Evolutionary conservation across 1,140 invertebrate genomes (phyloP).

Genomic region (Calycopis cecrops): DNA sequence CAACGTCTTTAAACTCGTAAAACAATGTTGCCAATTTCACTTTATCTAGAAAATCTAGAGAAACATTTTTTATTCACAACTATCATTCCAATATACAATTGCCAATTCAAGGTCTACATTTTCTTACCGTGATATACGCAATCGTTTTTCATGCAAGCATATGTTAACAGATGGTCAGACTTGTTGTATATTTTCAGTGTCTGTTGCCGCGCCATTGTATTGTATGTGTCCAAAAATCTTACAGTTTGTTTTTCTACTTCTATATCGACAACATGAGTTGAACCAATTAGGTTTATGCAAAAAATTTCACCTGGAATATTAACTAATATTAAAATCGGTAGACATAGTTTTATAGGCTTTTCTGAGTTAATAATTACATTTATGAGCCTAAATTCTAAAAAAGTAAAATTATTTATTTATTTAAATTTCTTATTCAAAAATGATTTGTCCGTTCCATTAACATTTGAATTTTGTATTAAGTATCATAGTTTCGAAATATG

Average conservation of each 20-base stretch:
- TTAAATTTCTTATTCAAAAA: too few relatives aligned
- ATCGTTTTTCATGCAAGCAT: conserved; percentile 64
- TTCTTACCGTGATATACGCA: conserved; percentile 45
- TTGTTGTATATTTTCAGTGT: conserved; percentile 59
- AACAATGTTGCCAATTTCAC: conserved; percentile 55
- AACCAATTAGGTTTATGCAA: conserved; percentile 39
- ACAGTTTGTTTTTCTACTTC: conserved; percentile 56
- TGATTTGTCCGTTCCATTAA: too few relatives aligned
- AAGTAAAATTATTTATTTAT: too few relatives aligned
- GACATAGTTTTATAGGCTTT: too few relatives aligned
- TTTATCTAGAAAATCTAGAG: conserved; percentile 62
- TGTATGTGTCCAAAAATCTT: conserved; percentile 55
- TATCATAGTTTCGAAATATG: too few relatives aligned
- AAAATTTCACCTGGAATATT: conserved; percentile 49
- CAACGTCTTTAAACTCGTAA: conserved; percentile 52
- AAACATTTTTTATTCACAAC: not conserved
- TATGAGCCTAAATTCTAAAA: too few relatives aligned
- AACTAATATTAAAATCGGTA: too few relatives aligned
- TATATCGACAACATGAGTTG: conserved; percentile 42
- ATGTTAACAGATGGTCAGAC: conserved; percentile 50
- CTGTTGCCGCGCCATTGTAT: conserved; percentile 55
- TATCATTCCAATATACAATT: not conserved
- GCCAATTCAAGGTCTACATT: not conserved
- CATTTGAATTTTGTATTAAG: too few relatives aligned
- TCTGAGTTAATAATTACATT: too few relatives aligned